Evolutionary conservation across 2,888 invertebrate genomes (phyloP).

Genomic region (Ommatoiulus sabulosus): DNA sequence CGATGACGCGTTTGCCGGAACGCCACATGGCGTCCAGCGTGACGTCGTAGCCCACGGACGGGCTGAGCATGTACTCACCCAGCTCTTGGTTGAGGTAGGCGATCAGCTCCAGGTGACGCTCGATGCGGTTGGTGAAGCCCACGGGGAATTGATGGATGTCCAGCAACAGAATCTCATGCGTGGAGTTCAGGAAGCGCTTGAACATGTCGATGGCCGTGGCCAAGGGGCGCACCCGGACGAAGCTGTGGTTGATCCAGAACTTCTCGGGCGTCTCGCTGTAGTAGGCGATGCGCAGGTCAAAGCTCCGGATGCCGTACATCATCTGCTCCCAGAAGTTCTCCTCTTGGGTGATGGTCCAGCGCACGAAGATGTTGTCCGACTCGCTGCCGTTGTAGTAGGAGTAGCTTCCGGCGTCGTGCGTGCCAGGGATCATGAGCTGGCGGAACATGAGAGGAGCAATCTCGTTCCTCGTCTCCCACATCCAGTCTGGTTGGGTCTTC

Average conservation of each 20-base stretch:
- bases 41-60: conserved; percentile 59
- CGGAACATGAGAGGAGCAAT: conserved; percentile 50
- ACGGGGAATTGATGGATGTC: conserved; percentile 75
- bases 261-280: conserved; percentile 68
- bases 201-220: conserved; percentile 67
- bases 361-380: conserved; percentile 61
- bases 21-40: conserved; percentile 61
- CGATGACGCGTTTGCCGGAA: conserved; percentile 60
- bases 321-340: conserved; percentile 84
- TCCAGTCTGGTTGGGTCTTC: conserved; percentile 87
- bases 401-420: conserved; percentile 78
- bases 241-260: conserved; percentile 81
- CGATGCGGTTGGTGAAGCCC: conserved; percentile 65
- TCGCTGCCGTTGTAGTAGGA: conserved; percentile 65
- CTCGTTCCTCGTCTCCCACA: conserved; percentile 75
- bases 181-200: conserved; percentile 71
- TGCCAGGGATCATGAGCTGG: conserved; percentile 76
- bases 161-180: conserved; percentile 74
- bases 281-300: conserved; percentile 84
- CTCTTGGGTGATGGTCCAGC: conserved; percentile 75
- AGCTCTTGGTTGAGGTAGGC: conserved; percentile 67
- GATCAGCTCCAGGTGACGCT: conserved; percentile 67
- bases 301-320: conserved; percentile 84
- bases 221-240: conserved; percentile 77
- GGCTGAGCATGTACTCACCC: conserved; percentile 65